Conservation (phyloP, 2,888 invertebrate species). For the Arenicola marina region DNA sequence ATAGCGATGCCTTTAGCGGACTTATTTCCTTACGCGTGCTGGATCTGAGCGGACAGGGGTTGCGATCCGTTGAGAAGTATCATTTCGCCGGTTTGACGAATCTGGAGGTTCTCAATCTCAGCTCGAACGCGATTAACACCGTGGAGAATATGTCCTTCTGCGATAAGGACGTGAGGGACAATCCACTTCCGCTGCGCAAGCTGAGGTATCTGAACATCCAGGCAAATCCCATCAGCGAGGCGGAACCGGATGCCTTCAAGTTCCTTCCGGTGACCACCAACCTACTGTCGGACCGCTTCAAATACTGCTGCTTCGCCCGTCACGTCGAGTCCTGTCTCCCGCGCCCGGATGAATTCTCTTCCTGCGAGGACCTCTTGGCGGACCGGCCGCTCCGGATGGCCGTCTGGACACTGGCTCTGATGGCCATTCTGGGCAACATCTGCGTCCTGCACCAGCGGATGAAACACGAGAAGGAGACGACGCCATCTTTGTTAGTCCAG, state of each 20-base stretch:
- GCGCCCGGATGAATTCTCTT: conserved; percentile 13
- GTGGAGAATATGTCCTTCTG: background rate
- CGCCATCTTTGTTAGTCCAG: conserved; percentile 14
- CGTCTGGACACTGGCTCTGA: conserved; percentile 7
- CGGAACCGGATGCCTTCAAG: background rate
- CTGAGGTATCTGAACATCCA: conserved; percentile 2
- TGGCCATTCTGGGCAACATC: conserved; percentile 10
- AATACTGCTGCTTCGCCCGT: conserved; percentile 9
- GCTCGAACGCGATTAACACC: background rate
- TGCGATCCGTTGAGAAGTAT: background rate
- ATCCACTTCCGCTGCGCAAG: background rate
- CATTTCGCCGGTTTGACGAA: background rate
- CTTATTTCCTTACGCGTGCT: background rate
- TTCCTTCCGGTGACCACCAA: background rate
- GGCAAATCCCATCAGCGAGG: conserved; percentile 1
- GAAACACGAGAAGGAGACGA: conserved; percentile 17
- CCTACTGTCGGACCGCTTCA: conserved; percentile 1
- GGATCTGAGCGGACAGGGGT: conserved; percentile 5
- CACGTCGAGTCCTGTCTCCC: conserved; percentile 8
- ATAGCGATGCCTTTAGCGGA: background rate
- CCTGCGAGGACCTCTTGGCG: conserved; percentile 10
- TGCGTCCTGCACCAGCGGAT: conserved; percentile 10
- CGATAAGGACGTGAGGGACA: background rate
- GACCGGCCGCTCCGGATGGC: background rate
- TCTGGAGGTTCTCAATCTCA: conserved; percentile 3